Percentiles rank a stretch among this genome's conserved stretches.
phyloP scores from a whole-genome alignment of 2,797 vertebrate genomes.

The Petrocephalus sullivani region DNA sequence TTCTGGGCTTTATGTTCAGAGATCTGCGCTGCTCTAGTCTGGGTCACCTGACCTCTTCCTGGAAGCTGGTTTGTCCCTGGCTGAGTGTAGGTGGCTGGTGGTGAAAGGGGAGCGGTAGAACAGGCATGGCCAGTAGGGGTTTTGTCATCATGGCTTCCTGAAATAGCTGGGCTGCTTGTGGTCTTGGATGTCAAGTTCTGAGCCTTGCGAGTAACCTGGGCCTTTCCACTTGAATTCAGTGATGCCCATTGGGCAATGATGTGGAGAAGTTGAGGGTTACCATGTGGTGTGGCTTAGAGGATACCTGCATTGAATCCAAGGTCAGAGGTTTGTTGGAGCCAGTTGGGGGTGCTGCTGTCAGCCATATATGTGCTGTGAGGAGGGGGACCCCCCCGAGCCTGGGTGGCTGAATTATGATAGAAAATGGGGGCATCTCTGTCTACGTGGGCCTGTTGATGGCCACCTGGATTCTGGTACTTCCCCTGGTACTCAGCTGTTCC shows the following conservation, averaged over 20 bases:
- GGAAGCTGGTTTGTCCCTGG: not conserved
- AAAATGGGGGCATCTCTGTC: not conserved
- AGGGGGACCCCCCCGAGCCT: not conserved
- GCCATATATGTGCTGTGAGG: not conserved
- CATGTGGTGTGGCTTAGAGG: not conserved
- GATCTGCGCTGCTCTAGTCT: not conserved
- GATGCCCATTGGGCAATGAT: not conserved
- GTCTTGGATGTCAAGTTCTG: not conserved
- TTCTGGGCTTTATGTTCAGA: not conserved
- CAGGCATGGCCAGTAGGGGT: not conserved
- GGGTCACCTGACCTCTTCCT: not conserved
- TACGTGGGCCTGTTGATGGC: not conserved
- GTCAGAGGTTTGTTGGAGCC: not conserved
- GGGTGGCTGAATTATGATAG: not conserved
- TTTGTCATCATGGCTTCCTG: not conserved
- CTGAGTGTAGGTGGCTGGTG: not conserved
- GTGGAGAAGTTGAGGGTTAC: not conserved
- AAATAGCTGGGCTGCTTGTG: not conserved
- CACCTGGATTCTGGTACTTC: not conserved
- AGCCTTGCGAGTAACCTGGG: not conserved
- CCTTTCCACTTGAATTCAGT: not conserved
- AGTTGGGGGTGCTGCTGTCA: not conserved
- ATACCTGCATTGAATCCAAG: not conserved
- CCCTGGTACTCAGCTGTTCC: too few relatives aligned
- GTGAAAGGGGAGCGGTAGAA: not conserved